Base-by-base conservation (phyloP, 1,140 invertebrate species). In the Achroia grisella region DNA sequence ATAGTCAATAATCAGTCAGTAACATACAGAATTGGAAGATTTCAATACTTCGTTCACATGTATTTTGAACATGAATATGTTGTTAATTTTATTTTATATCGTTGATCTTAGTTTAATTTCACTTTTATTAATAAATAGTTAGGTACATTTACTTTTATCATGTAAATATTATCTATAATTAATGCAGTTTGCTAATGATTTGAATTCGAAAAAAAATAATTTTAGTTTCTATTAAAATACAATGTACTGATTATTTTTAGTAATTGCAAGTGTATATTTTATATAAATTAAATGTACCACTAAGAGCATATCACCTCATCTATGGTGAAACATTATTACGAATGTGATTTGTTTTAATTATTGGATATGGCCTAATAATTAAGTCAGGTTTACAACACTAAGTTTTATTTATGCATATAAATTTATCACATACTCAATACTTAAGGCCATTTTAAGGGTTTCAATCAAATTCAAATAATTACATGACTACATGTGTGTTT, bases 241-340 rank as follows among this genome's bases (percentile, higher is more conserved):
- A 23, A 78, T 80, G 79, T 79, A 80, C 79, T 83, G 79, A 83
- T 83, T 83, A 83, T 75, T 75, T 79, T 75, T 73, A 80, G 69
- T 67, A 58, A 68, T 71, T 74, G 53, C 56, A 64, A 65, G 59
- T 75, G 71, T 78, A 77, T 81, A 78, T 77, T 71, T 68, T 80
- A 71, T 78, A 72, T 63, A 61, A 68, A 63, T 40, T 58, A 58
- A 53, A 45, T 62, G 54, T 48, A 78, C 71, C 72, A 80, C 72
- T 57, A 48, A 63, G 56, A 58, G 47, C 58, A 62, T 64, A 59
- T 59, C 52, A 50, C 71, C 76, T 82, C 76, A 73, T 76, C 72
- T 80, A 80, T 80, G 67, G 68, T 48, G 34, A 48, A 31, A 49
- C 8, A 15, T 17, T 10, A 41, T 32, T 48, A 44, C 23, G 41